phyloP scores from a whole-genome alignment of 2,888 invertebrate genomes.

The Eudasyphora cyanicolor region DNA sequence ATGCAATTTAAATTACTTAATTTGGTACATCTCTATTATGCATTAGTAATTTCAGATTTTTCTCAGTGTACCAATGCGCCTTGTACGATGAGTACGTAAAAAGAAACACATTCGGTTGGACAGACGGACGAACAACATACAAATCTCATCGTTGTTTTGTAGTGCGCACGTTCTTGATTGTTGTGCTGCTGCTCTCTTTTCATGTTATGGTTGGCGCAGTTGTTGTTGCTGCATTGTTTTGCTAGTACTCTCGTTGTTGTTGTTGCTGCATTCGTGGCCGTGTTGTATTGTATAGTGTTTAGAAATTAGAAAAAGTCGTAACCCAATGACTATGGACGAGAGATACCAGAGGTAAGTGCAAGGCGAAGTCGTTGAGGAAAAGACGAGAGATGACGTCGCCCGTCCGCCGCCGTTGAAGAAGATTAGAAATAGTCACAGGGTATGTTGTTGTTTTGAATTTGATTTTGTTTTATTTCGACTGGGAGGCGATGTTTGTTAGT shows the following conservation, averaged over 20 bases:
- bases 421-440: constrained; percentile 59
- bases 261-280: background rate
- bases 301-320: constrained; percentile 58
- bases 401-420: background rate
- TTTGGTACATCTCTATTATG: too few species aligned
- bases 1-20: too few species aligned
- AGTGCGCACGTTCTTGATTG: constrained; percentile 5
- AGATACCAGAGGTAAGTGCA: constrained; percentile 6
- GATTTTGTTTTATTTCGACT: constrained; percentile 65
- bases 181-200: background rate
- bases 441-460: constrained; percentile 66
- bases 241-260: constrained; percentile 52
- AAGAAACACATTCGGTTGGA: background rate
- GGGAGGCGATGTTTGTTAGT: constrained; percentile 56
- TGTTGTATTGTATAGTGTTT: too few species aligned
- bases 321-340: background rate
- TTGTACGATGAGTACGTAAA: background rate
- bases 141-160: background rate
- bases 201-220: background rate
- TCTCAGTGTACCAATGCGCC: background rate
- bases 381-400: background rate
- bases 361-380: constrained; percentile 2
- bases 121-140: background rate
- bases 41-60: too few species aligned
- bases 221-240: constrained; percentile 39